Evolutionary conservation across 2,888 invertebrate genomes (phyloP), one percentile per base, ranked within the genome.

Genomic region (Pimpla rufipes): DNA sequence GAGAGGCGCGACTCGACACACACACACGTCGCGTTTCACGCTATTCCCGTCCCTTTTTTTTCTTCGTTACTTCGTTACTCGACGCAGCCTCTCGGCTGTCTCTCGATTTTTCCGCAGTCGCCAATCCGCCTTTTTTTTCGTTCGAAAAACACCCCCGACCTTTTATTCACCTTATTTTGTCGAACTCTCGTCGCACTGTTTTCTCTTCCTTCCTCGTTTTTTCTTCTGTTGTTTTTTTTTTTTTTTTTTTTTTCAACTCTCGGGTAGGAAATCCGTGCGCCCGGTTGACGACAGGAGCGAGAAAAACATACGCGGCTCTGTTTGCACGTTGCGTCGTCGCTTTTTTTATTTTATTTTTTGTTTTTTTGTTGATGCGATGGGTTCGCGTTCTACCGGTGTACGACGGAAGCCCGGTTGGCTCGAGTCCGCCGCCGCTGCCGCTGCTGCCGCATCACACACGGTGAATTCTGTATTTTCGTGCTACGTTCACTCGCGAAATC

Each of bases 61-160:
- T 55, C 45, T 62, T 37, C 35, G 18, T 55, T 70, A 62, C 40
- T 70, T 13, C n/a, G n/a, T n/a, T 74, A 59, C 42, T 50, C 40
- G 10, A 50, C 59, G 37, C 59, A 47, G 59, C 47, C 62, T 40
- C 10, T 59, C 37, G 37, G 37, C 29, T 59, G 29, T 29, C 29
- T 5, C 29, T 29, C 29, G 29, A n/a, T n/a, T n/a, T 29, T 29
- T 29, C 29, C 29, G 29, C 29, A 5, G 5, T 29, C 5, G 29
- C 29, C 29, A 5, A 29, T 29, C 29, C 29, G 29, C 29, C 5
- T 29, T 29, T 29, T 29, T 29, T 29, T 29, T 29, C 29, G 3
- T 5, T 5, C 29, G 29, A 29, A 29, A 29, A 29, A 5, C 29
- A 3, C 29, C 29, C 29, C 2, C 29, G 29, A 35, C 35, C 29